Base-by-base conservation (phyloP, 2,797 vertebrate species). In the Catostomus latipinnis region DNA sequence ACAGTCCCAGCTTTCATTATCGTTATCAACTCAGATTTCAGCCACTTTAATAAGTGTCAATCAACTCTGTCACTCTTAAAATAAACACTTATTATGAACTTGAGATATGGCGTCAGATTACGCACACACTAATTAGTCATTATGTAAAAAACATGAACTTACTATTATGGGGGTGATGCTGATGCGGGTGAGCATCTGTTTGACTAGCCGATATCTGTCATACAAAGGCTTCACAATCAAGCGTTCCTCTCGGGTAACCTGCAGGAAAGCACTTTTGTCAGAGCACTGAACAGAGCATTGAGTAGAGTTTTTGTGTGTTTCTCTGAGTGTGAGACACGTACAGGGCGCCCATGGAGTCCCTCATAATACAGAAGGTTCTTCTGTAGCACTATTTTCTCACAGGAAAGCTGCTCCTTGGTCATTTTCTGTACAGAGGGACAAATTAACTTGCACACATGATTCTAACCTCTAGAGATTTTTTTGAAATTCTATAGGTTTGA, bases 181-280 rank as follows among this genome's bases (percentile, higher is more conserved):
- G 91, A 96, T 96, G 92, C 97, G 95, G 85, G 96, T 97, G 89
- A 99, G 95, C 96, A 97, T 98, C 93, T 99, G 97, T 89, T 99
- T 99, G 90, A 99, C 96, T 93, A 98, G 92, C 83, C 97, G 93
- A 90, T 98, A 99, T 90, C 97, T 95, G 85, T 98, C 97, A 87
- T 98, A 98, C 78, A 98, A 94, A 68, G 97, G 97, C 90, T 96
- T 98, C 90, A 98, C 96, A 89, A 96, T 93, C 90, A 96, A 93
- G 77, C 96, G 96, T 89, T 98, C 97, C 92, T 98, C 96, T 89
- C 95, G 91, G 68, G 96, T 98, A 81, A 96, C 96, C 97, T 98
- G 84, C 75, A 75, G 48, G 52, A 80, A 74, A 22, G 53, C 16
- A 75, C 8, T 49, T 50, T 49, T 34, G 65, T 76, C 46, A 76